Evolutionary conservation across 2,888 invertebrate genomes (phyloP), one percentile per base, ranked within the genome.

Genomic region (Galerucella nymphaeae): DNA sequence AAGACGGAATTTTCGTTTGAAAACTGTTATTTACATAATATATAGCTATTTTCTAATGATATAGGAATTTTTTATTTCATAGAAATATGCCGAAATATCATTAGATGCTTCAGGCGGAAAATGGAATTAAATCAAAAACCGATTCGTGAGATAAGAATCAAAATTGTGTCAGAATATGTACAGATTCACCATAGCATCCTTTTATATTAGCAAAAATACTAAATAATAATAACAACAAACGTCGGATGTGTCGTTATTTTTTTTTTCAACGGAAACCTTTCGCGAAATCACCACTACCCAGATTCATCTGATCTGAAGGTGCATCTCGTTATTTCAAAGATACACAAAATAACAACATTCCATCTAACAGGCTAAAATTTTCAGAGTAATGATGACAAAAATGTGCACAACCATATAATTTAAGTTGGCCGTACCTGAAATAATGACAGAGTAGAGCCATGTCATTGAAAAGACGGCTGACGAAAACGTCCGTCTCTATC

Each of bases 351-450:
- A 75, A 73, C 79, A 78, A 80, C 79, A 30, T 16, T 41, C 66
- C 14, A 57, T 68, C 59, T 68, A 68, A 42, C 57, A 58, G 59
- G 45, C 42, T 59, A 42, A 50, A 30, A 84, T 84, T 83, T 84
- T 82, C 83, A 84, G 83, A 85, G 83, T 84, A 84, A 85, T 85
- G 83, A 84, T 83, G 83, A 83, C 83, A 84, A 84, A 85, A 84
- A 84, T 83, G 82, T 77, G 79, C 76, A 79, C 79, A 80, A 81
- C 80, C 77, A 78, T 85, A 84, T 85, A 85, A 85, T 85, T 85
- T 85, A 76, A 79, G 81, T 81, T 81, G 82, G 81, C 79, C 80
- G 78, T 82, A 79, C 81, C 79, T 78, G 76, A 78, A 78, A 77
- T 84, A 84, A 84, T 84, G 82, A 84, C 83, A 84, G 82, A 83